Evolutionary conservation across 2,113 vertebrate genomes (phyloP).

Genomic region (Nibea albiflora): DNA sequence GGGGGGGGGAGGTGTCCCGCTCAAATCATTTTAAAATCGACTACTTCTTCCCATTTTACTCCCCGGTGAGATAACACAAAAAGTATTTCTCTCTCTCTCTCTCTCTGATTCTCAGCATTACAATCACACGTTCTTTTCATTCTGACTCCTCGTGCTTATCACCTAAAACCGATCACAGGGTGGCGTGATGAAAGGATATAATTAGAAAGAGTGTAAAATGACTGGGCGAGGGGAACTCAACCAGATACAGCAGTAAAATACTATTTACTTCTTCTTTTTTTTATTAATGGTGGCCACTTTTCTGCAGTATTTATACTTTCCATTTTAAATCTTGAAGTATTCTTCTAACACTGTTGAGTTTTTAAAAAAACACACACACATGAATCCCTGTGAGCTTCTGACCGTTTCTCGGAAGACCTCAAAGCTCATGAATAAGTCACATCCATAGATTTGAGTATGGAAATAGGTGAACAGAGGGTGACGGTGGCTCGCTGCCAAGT

Average conservation of each 20-base stretch:
- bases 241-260: not conserved
- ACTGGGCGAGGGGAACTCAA: constrained; percentile 19
- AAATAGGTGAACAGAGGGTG: constrained; percentile 62
- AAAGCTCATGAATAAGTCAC: constrained; percentile 55
- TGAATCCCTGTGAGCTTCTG: constrained; percentile 32
- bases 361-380: not conserved
- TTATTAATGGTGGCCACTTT: not conserved
- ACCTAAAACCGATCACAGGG: constrained; percentile 76
- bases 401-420: constrained; percentile 36
- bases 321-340: not conserved
- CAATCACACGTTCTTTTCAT: constrained; percentile 66
- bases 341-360: constrained; percentile 2
- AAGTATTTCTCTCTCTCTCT: constrained; percentile 59
- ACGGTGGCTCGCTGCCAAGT: constrained; percentile 65
- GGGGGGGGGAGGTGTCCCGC: too few relatives aligned
- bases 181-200: constrained; percentile 76
- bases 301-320: not conserved
- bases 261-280: too few relatives aligned
- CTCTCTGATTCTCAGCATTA: constrained; percentile 70
- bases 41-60: constrained; percentile 57
- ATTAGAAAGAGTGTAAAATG: constrained; percentile 73
- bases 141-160: constrained; percentile 65
- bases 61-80: constrained; percentile 65
- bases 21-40: constrained; percentile 49
- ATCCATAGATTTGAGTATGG: constrained; percentile 66